phyloP scores from a whole-genome alignment of 2,797 vertebrate genomes.

The Myripristis jacobus region DNA sequence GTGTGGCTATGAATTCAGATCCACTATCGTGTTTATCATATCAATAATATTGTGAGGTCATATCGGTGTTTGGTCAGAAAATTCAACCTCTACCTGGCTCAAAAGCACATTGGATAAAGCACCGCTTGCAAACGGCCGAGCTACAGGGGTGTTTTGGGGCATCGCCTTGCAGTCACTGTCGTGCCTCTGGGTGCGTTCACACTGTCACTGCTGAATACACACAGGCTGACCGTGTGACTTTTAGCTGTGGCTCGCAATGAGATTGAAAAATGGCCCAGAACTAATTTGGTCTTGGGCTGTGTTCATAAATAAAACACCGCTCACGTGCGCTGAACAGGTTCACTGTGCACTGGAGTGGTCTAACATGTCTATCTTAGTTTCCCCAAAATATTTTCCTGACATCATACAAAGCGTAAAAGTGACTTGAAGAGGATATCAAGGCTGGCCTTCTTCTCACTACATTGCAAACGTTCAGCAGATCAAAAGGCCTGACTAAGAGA shows the following conservation, averaged over 20 bases:
- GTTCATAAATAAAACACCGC: slow-evolving; percentile 39
- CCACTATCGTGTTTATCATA: not conserved
- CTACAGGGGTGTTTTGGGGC: slow-evolving; percentile 48
- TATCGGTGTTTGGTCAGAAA: not conserved
- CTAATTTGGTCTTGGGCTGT: slow-evolving; percentile 50
- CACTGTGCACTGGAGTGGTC: slow-evolving; percentile 3
- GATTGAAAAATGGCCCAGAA: slow-evolving; percentile 23
- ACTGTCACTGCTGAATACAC: slow-evolving; percentile 50
- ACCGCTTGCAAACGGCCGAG: slow-evolving; percentile 10
- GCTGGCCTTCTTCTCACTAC: not conserved
- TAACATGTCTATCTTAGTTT: slow-evolving; percentile 4
- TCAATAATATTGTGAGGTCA: not conserved
- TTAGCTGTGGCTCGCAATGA: slow-evolving; percentile 27
- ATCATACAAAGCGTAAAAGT: not conserved
- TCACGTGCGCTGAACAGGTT: slow-evolving; percentile 29
- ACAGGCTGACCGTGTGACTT: slow-evolving; percentile 49
- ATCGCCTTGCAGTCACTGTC: slow-evolving; percentile 55
- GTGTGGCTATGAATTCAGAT: not conserved
- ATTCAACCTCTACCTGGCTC: slow-evolving; percentile 20
- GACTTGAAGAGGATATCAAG: not conserved
- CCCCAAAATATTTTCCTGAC: not conserved
- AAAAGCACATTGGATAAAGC: not conserved
- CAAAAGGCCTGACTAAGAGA: slow-evolving; percentile 23
- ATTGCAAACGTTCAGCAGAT: slow-evolving; percentile 3
- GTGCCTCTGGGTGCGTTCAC: slow-evolving; percentile 51